phyloP scores from a whole-genome alignment of 1,140 invertebrate species.

The Panagrolaimus sp. region DNA sequence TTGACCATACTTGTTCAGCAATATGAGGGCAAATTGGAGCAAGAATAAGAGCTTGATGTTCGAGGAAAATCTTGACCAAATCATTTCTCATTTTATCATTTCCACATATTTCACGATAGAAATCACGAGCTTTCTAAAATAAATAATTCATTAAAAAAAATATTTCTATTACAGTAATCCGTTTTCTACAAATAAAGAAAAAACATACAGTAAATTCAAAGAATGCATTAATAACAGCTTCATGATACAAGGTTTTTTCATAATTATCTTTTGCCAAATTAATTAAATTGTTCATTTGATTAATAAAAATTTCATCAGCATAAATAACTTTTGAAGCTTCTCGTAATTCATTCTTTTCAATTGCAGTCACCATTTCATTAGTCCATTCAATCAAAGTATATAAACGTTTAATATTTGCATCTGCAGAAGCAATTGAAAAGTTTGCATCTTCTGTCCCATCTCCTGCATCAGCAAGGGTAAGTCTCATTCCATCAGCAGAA shows the following conservation, averaged over 20 bases:
- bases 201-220: slow-evolving; percentile 68
- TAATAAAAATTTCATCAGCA: slow-evolving; percentile 81
- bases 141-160: too few relatives aligned
- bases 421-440: slow-evolving; percentile 86
- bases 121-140: slow-evolving; percentile 70
- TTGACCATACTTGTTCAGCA: slow-evolving; percentile 78
- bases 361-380: slow-evolving; percentile 72
- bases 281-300: slow-evolving; percentile 85
- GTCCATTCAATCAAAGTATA: slow-evolving; percentile 94
- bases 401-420: slow-evolving; percentile 85
- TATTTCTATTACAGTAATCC: too few relatives aligned
- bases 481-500: slow-evolving; percentile 77
- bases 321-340: slow-evolving; percentile 66
- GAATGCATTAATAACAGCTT: slow-evolving; percentile 83
- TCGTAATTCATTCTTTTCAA: slow-evolving; percentile 65
- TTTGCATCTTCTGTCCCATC: slow-evolving; percentile 98
- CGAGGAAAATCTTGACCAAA: slow-evolving; percentile 77
- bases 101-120: slow-evolving; percentile 77
- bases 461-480: slow-evolving; percentile 72
- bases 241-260: slow-evolving; percentile 84
- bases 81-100: slow-evolving; percentile 67
- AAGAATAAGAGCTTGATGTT: slow-evolving; percentile 77
- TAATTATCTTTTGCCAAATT: slow-evolving; percentile 76
- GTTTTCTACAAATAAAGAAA: too few relatives aligned
- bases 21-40: slow-evolving; percentile 94